Evolutionary conservation across 2,113 vertebrate genomes (phyloP).

Genomic region (Neofelis nebulosa): DNA sequence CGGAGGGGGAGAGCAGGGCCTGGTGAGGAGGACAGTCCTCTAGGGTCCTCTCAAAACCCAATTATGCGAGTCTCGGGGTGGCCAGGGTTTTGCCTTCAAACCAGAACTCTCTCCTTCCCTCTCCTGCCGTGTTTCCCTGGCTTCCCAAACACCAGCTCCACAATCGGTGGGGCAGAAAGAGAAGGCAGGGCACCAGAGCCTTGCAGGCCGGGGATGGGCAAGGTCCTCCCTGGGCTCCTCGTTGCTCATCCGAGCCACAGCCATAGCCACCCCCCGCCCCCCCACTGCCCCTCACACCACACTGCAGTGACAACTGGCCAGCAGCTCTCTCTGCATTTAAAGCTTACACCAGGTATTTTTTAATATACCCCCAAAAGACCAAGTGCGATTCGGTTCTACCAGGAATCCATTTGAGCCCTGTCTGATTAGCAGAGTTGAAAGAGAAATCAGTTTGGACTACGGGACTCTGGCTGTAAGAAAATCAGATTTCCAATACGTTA

Average conservation of each 20-base stretch:
- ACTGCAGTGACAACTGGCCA: background rate
- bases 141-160: background rate
- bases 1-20: background rate
- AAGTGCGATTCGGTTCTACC: background rate
- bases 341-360: background rate
- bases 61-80: too few species aligned
- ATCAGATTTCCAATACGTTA: conserved; percentile 72
- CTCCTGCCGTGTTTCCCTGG: background rate
- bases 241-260: background rate
- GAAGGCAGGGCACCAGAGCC: background rate
- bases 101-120: accelerated
- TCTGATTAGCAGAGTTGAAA: conserved; percentile 57
- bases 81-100: background rate
- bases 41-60: background rate
- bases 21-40: accelerated
- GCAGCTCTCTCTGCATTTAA: background rate
- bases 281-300: accelerated
- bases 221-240: background rate
- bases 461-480: conserved; percentile 70
- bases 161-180: background rate
- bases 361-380: conserved; percentile 6
- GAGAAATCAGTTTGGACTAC: conserved; percentile 68
- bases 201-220: background rate
- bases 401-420: conserved; percentile 28
- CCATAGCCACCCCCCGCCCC: accelerated